A percentile compares a stretch with the other conserved stretches of the same genome.
phyloP scores from a whole-genome alignment of 2,113 vertebrate species.

The Menidia beryllina region DNA sequence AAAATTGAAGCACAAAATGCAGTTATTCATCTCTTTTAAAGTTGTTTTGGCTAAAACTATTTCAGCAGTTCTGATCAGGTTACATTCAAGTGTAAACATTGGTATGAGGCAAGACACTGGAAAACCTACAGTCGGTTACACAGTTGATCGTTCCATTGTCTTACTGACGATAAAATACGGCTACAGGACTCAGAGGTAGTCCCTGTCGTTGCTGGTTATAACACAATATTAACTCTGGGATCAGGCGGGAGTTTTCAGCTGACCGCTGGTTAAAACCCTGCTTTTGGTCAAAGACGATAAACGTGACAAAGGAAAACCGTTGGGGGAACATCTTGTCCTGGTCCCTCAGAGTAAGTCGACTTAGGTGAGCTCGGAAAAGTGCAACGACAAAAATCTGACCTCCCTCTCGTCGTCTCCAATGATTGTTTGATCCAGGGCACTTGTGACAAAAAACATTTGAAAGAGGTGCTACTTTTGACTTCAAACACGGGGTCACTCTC shows the following conservation, averaged over 20 bases:
- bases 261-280: conserved; percentile 44
- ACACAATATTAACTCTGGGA: conserved; percentile 36
- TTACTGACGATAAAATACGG: conserved; percentile 28
- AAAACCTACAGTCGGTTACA: conserved; percentile 39
- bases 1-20: conserved; percentile 58
- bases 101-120: conserved; percentile 75
- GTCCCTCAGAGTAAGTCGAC: conserved; percentile 32
- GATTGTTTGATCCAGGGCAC: conserved; percentile 76
- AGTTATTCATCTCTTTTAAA: conserved; percentile 57
- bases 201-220: conserved; percentile 58
- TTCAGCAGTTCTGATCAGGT: conserved; percentile 67
- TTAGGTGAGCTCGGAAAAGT: conserved; percentile 42
- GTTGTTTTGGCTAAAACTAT: conserved; percentile 65
- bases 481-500: conserved; percentile 36
- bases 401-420: conserved; percentile 21
- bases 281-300: conserved; percentile 47
- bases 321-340: conserved; percentile 19
- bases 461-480: conserved; percentile 64
- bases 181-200: conserved; percentile 55
- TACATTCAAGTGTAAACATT: conserved; percentile 84
- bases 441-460: conserved; percentile 76
- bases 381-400: conserved; percentile 51
- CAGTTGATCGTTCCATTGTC: conserved; percentile 36
- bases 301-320: conserved; percentile 16
- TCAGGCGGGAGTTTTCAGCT: conserved; percentile 9